Evolutionary conservation across 1,140 invertebrate species (phyloP), one percentile per base, ranked within the genome.

Genomic region (Lasaia peninsularis): DNA sequence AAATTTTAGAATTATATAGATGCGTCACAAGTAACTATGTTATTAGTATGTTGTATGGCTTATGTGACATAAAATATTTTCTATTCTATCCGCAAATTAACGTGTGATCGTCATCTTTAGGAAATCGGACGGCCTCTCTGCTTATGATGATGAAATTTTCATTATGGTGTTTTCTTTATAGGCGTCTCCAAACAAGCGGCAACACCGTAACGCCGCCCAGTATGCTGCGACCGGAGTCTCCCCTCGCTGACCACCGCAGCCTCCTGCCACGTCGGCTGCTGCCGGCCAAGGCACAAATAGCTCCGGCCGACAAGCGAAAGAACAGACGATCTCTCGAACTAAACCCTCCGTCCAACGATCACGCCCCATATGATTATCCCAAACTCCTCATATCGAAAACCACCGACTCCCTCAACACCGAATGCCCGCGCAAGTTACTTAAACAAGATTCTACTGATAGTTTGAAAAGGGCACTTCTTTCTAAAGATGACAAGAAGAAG

Each of bases 311-410:
- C 56, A 86, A 88, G 54, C 74, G 78, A 58, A 87, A 86, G 60
- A 88, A 88, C 63, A 60, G 86, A 16, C 70, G 84, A 60, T 88
- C 86, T 28, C 73, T 88, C 8, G 86, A 88, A 67, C 73, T 88
- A 33, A 85, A 86, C 64, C 81, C 83, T 11, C 71, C 81, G 24
- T 65, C 75, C 57, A 72, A 70, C 57, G 86, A 88, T 4, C 80
- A 86, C 52, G 66, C 70, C 28, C 63, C 75, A 0, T 87, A 88
- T 63, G 86, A 88, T 52, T 88, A 86, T 51, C 84, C 86, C 1
- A 88, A 88, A 70, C 73, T 88, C 0, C 78, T 88, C 49, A 86
- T 88, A 59, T 88, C 86, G 8, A 86, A 87, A 74, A 87, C 86
- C 24, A 85, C 86, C 21, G 86, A 89, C 57, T 87, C 86, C 11